These are phyloP conservation scores for Chionoecetes opilio DNA, from an alignment of 1,140 invertebrate genomes.

Conservation along the genomic window DNA sequence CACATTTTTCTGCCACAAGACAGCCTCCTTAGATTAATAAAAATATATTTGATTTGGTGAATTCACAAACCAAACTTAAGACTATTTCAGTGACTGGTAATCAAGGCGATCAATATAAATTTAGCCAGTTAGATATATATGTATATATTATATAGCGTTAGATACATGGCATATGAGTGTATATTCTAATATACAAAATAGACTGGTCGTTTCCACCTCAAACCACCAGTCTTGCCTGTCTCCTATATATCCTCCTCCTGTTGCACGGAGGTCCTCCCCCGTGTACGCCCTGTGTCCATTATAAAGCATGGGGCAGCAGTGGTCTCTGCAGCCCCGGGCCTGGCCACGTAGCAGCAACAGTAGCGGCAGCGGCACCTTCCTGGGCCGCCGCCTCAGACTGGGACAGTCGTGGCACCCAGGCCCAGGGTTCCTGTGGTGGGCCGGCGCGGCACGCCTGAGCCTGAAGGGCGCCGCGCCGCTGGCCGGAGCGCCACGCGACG, in stretches of 20 bases:
- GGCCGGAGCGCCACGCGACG: slow-evolving; percentile 21
- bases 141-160: slow-evolving; percentile 4
- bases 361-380: neutral
- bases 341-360: neutral
- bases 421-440: neutral
- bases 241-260: neutral
- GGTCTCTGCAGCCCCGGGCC: neutral
- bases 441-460: neutral
- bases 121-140: neutral
- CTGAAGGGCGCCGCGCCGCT: neutral
- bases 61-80: slow-evolving; percentile 7
- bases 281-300: neutral
- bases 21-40: neutral
- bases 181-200: neutral
- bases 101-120: slow-evolving; percentile 19
- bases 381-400: neutral
- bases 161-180: neutral
- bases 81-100: neutral
- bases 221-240: neutral
- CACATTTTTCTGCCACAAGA: neutral
- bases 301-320: neutral
- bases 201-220: neutral
- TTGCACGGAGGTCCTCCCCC: neutral
- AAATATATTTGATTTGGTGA: slow-evolving; percentile 10
- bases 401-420: neutral